Evolutionary conservation across 2,797 vertebrate species (phyloP).

Genomic region (Amblyraja radiata): DNA sequence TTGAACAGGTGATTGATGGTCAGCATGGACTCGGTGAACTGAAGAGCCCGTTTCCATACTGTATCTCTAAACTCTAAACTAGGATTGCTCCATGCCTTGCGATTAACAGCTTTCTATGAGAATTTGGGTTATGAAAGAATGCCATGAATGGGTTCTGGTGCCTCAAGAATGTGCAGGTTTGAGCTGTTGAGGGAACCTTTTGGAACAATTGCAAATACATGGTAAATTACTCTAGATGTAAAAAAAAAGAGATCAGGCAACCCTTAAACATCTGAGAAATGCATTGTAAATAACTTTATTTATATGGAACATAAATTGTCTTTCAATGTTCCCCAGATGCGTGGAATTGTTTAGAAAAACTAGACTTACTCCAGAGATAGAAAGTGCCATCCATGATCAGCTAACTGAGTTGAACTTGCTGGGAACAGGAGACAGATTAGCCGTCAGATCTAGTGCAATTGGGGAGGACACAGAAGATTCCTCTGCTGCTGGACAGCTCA

Average conservation of each 20-base stretch:
- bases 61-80: no score
- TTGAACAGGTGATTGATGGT: no score
- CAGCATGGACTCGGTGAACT: no score
- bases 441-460: slow-evolving; percentile 18
- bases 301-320: neutral
- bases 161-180: no score
- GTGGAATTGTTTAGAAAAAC: neutral
- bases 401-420: neutral
- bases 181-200: neutral
- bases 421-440: neutral
- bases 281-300: neutral
- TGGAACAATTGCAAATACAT: neutral
- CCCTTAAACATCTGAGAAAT: neutral
- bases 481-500: slow-evolving; percentile 30
- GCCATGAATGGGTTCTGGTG: no score
- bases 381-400: neutral
- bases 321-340: neutral
- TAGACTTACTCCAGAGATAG: slow-evolving; percentile 8
- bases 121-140: no score
- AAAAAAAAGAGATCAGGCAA: neutral
- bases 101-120: no score
- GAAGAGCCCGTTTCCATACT: no score
- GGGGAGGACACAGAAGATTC: slow-evolving; percentile 36
- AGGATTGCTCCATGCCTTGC: no score
- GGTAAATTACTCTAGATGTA: no score